Conservation (phyloP, 2,113 vertebrate species). For the Nymphicus hollandicus region DNA sequence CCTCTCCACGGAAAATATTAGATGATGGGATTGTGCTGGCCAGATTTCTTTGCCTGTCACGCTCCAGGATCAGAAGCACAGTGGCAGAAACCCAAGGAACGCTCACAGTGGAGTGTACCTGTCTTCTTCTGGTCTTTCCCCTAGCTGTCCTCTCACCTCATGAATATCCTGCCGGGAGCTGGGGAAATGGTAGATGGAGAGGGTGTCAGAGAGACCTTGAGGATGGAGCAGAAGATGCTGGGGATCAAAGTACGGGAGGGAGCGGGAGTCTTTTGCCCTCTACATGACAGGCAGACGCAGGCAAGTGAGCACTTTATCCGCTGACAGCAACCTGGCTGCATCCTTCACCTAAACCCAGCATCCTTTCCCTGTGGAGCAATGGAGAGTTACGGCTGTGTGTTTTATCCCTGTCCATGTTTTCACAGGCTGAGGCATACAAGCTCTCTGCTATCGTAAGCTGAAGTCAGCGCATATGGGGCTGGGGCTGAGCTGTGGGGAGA, state of each 20-base stretch:
- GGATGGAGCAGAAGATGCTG: background rate
- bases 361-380: rapidly evolving
- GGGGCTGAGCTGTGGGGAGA: background rate
- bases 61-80: slow-evolving; percentile 50
- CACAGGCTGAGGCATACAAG: background rate
- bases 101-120: background rate
- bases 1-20: slow-evolving; percentile 60
- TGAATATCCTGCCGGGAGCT: background rate
- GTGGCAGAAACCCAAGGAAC: slow-evolving; percentile 54
- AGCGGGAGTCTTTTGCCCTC: rapidly evolving
- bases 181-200: slow-evolving; percentile 4
- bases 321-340: slow-evolving; percentile 12
- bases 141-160: background rate
- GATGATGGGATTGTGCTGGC: background rate
- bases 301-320: background rate
- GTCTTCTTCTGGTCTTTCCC: slow-evolving; percentile 2
- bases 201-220: background rate
- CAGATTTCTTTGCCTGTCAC: slow-evolving; percentile 46
- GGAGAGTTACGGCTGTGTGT: rapidly evolving
- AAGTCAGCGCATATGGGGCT: rapidly evolving
- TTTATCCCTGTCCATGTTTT: background rate
- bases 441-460: background rate
- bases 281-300: background rate
- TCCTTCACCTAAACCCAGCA: background rate
- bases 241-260: background rate